These are phyloP conservation scores for Craseonycteris thonglongyai DNA, from an alignment of 2,113 vertebrate species.

Conservation along the genomic window DNA sequence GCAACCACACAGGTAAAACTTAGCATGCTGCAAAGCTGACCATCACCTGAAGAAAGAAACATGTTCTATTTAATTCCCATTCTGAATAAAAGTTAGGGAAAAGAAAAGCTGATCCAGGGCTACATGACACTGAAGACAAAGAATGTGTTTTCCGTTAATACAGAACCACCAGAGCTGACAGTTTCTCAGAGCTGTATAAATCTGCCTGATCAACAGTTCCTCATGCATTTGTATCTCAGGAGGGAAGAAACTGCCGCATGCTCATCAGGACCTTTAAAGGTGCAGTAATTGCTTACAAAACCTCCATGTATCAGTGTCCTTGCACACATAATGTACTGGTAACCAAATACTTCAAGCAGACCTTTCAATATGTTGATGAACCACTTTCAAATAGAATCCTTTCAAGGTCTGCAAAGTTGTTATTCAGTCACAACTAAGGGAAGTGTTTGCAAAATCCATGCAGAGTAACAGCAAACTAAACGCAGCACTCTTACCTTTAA, in stretches of 20 bases:
- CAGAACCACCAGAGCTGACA: not conserved
- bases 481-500: slow-evolving; percentile 83
- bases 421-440: not conserved
- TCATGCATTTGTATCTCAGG: not conserved
- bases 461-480: not conserved
- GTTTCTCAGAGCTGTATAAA: not conserved
- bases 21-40: not conserved
- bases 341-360: not conserved
- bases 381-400: not conserved
- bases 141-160: not conserved
- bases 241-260: not conserved
- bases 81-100: not conserved
- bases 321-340: not conserved
- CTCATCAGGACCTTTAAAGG: not conserved
- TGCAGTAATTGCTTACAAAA: not conserved
- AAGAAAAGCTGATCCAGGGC: not conserved
- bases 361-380: not conserved
- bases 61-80: not conserved
- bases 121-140: not conserved
- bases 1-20: not conserved
- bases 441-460: not conserved
- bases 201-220: not conserved
- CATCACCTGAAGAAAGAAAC: not conserved
- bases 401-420: not conserved
- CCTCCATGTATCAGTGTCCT: not conserved